Percentiles rank a stretch among this genome's conserved stretches.
Conservation (phyloP, 1,140 invertebrate species). For the Rhagoletis zephyria region DNA sequence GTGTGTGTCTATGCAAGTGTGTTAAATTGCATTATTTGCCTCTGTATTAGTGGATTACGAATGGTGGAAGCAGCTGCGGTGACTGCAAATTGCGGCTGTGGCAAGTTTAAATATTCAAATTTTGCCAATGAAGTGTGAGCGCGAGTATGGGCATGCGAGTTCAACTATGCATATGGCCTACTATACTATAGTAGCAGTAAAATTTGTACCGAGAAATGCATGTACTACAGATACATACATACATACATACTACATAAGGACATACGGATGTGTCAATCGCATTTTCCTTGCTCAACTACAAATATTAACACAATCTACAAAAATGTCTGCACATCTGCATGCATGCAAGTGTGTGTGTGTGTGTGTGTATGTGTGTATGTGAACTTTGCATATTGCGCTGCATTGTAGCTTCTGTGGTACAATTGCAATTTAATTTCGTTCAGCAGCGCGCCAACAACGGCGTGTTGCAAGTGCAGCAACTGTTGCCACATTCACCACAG, state of each 20-base stretch:
- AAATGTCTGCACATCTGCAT: too few relatives aligned
- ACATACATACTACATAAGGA: too few relatives aligned
- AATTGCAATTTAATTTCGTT: slow-evolving; percentile 52
- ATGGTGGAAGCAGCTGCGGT: slow-evolving; percentile 8
- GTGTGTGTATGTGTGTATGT: background rate
- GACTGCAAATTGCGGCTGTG: slow-evolving; percentile 30
- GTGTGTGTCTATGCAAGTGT: background rate
- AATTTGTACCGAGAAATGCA: too few relatives aligned
- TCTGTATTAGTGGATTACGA: slow-evolving; percentile 37
- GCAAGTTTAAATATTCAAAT: slow-evolving; percentile 53
- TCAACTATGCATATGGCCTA: background rate
- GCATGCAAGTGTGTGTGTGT: too few relatives aligned
- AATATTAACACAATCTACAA: background rate
- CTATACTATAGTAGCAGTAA: too few relatives aligned
- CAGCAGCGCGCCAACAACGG: background rate
- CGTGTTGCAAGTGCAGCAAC: slow-evolving; percentile 31
- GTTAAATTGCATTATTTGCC: background rate
- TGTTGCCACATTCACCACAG: slow-evolving; percentile 48
- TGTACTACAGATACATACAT: too few relatives aligned
- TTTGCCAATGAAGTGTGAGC: slow-evolving; percentile 37
- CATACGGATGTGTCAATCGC: background rate
- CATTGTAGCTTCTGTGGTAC: slow-evolving; percentile 30
- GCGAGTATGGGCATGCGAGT: background rate
- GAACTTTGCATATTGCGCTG: slow-evolving; percentile 12
- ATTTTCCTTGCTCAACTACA: slow-evolving; percentile 16